A percentile compares a stretch with the other conserved stretches of the same genome.
Evolutionary conservation across 2,113 vertebrate genomes (phyloP).

Genomic region (Calidris pygmaea): DNA sequence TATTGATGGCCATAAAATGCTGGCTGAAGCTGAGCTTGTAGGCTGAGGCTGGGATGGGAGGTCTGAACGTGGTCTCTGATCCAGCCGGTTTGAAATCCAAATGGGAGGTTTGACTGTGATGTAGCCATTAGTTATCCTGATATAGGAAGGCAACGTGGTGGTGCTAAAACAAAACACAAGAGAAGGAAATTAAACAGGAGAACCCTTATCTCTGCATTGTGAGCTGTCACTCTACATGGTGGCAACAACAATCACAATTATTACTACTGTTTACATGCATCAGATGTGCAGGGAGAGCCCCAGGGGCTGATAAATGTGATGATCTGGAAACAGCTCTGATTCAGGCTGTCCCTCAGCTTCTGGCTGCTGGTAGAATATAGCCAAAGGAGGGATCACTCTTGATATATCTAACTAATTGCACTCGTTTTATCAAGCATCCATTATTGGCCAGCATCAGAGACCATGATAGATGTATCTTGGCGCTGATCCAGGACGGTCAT

Average conservation of each 20-base stretch:
- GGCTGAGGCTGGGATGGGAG: constrained; percentile 17
- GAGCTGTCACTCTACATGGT: neutral
- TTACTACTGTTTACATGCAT: neutral
- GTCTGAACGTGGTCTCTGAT: constrained; percentile 35
- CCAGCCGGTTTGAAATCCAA: constrained; percentile 73
- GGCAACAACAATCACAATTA: neutral
- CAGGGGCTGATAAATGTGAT: neutral
- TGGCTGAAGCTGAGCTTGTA: constrained; percentile 38
- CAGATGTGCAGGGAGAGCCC: neutral
- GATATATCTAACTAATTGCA: neutral
- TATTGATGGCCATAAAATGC: constrained; percentile 14
- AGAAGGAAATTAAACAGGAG: neutral
- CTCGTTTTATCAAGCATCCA: neutral
- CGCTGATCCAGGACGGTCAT: neutral
- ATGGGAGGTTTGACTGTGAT: constrained; percentile 82
- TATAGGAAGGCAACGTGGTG: constrained; percentile 78
- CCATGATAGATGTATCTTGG: neutral
- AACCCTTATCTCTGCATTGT: neutral
- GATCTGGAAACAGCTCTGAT: neutral
- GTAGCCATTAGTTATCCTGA: constrained; percentile 85
- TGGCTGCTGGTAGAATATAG: neutral
- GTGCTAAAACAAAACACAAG: constrained; percentile 77
- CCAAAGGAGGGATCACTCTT: neutral
- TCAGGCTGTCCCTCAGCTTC: neutral
- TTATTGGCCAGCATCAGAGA: neutral